Conservation (phyloP, 2,888 invertebrate genomes). For the Cryptophagus acutangulus region DNA sequence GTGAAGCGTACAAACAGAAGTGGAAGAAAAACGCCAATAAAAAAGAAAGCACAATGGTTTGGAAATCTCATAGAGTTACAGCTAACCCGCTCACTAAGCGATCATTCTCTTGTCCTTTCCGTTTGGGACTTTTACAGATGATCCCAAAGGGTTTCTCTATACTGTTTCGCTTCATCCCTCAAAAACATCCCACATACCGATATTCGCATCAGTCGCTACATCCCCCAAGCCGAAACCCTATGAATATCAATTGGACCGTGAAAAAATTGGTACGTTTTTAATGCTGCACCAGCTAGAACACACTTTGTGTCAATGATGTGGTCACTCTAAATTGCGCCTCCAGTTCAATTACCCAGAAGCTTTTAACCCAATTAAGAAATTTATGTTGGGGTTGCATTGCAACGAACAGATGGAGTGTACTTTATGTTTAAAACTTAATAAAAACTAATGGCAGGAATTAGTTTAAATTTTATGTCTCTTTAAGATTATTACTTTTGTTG, state of each 20-base stretch:
- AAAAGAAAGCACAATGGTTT: constrained; percentile 36
- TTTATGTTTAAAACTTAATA: background rate
- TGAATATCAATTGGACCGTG: constrained; percentile 18
- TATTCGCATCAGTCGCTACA: constrained; percentile 4
- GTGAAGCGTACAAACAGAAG: constrained; percentile 28
- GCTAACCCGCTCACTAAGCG: constrained; percentile 29
- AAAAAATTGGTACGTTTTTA: constrained; percentile 15
- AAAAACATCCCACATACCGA: constrained; percentile 5
- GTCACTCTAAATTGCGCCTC: background rate
- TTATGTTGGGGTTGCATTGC: constrained; percentile 19
- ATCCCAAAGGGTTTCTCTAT: constrained; percentile 20
- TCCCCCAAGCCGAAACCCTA: constrained; percentile 4
- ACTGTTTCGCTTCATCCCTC: constrained; percentile 12
- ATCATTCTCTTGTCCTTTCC: constrained; percentile 30
- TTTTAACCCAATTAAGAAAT: constrained; percentile 32
- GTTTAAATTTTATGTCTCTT: too few species aligned
- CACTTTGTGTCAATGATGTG: constrained; percentile 6
- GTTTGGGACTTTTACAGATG: constrained; percentile 26
- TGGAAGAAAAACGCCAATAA: constrained; percentile 33
- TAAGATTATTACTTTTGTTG: too few species aligned
- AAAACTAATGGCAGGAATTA: too few species aligned
- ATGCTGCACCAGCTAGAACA: background rate
- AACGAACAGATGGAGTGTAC: constrained; percentile 2
- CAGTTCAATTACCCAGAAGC: constrained; percentile 27
- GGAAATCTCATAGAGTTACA: constrained; percentile 30